Evolutionary conservation across 2,888 invertebrate genomes (phyloP).

Genomic region (Physocephala rufipes): DNA sequence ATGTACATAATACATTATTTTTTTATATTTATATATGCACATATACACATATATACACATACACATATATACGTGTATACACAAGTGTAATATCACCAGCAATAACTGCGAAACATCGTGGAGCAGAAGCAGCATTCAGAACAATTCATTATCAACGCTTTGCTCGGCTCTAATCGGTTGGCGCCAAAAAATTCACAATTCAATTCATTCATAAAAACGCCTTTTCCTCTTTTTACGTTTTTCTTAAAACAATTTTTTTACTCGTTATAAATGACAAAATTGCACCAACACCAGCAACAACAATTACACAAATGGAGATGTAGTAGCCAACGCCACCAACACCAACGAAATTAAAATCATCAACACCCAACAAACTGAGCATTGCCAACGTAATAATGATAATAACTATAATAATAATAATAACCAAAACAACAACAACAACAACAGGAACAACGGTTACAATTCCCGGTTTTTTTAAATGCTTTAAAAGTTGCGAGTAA

Average conservation of each 20-base stretch:
- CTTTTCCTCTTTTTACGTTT: constrained; percentile 13
- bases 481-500: constrained; percentile 31
- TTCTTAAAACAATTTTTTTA: constrained; percentile 20
- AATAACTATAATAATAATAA: constrained; percentile 8
- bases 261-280: constrained; percentile 31
- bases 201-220: constrained; percentile 43
- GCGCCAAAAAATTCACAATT: constrained; percentile 37
- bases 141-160: constrained; percentile 28
- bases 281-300: constrained; percentile 10
- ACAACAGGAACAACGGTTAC: constrained; percentile 4
- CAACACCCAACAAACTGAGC: constrained; percentile 26
- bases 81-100: too few relatives aligned
- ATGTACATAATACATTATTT: not conserved
- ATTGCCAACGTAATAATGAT: constrained; percentile 2
- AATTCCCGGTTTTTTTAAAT: constrained; percentile 36
- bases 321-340: constrained; percentile 12
- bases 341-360: constrained; percentile 18
- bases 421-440: constrained; percentile 24
- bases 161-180: not conserved
- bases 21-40: too few relatives aligned
- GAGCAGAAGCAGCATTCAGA: constrained; percentile 24
- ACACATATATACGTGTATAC: not conserved
- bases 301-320: constrained; percentile 16
- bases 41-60: not conserved
- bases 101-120: constrained; percentile 17